A percentile compares a stretch with the other conserved stretches of the same genome.
These are phyloP conservation scores for Sus cebifrons DNA, from an alignment of 2,797 vertebrate genomes.

Conservation along the genomic window DNA sequence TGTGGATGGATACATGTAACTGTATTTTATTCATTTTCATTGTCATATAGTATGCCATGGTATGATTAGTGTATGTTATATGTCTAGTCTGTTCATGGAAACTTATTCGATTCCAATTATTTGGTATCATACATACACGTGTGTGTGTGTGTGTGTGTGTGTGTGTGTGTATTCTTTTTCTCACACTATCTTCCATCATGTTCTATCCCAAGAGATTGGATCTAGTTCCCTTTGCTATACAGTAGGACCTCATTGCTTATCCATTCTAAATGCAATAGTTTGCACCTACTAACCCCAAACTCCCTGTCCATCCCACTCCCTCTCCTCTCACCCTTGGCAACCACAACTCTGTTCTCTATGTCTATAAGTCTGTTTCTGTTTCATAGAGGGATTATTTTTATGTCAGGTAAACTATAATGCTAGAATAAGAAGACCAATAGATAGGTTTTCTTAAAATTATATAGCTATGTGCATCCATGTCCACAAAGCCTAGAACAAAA, in stretches of 20 bases:
- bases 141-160: no score
- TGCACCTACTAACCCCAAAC: no score
- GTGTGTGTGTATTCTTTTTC: no score
- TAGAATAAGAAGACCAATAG: not conserved
- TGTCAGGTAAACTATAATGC: not conserved
- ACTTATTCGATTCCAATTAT: not conserved
- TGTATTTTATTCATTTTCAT: slow-evolving; percentile 37
- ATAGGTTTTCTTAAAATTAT: not conserved
- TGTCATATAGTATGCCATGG: not conserved
- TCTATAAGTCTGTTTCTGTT: no score
- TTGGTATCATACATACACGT: not conserved
- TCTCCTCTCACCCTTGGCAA: no score
- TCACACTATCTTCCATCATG: no score
- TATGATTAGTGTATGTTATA: not conserved
- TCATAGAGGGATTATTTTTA: not conserved
- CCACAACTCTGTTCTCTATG: no score
- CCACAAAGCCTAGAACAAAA: not conserved
- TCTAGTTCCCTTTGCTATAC: no score
- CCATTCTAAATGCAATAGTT: no score
- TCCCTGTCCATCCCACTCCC: no score
- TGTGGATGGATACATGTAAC: not conserved
- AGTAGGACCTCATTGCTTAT: no score
- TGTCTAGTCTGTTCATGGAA: not conserved
- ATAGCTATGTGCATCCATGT: not conserved
- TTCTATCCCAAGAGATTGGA: no score